A percentile compares a stretch with the other conserved stretches of the same genome.
phyloP scores from a whole-genome alignment of 2,888 invertebrate genomes.

The Drosophila tanythrix region DNA sequence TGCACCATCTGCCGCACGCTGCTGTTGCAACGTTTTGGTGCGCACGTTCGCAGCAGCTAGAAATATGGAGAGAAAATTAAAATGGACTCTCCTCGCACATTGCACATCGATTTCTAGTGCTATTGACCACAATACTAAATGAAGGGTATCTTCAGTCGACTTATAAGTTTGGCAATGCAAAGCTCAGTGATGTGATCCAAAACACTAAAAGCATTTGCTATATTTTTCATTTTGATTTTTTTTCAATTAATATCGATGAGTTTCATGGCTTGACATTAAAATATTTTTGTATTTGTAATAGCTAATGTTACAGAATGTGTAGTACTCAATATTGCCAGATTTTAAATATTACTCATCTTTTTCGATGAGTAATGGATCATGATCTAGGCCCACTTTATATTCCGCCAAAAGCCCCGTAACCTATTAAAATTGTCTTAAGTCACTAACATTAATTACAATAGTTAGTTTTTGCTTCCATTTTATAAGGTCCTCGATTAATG shows the following conservation, averaged over 20 bases:
- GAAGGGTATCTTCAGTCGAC: conserved; percentile 38
- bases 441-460: not conserved
- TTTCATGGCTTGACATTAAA: not conserved
- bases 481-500: not conserved
- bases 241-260: not conserved
- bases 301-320: not conserved
- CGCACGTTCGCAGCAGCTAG: conserved; percentile 63
- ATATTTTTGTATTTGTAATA: not conserved
- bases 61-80: conserved; percentile 72
- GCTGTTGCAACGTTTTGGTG: conserved; percentile 34
- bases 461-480: not conserved
- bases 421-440: not conserved
- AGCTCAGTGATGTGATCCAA: not conserved
- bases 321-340: not conserved
- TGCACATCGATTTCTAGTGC: conserved; percentile 37
- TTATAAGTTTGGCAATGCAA: conserved; percentile 23
- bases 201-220: not conserved
- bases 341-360: not conserved
- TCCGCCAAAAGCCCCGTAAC: not conserved
- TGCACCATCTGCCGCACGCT: conserved; percentile 51
- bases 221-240: not conserved
- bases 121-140: conserved; percentile 23
- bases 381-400: not conserved
- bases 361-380: not conserved
- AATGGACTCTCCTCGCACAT: conserved; percentile 50